A percentile compares a stretch with the other conserved stretches of the same genome.
Conservation (phyloP, 1,140 invertebrate species). For the Ridgeia piscesae region DNA sequence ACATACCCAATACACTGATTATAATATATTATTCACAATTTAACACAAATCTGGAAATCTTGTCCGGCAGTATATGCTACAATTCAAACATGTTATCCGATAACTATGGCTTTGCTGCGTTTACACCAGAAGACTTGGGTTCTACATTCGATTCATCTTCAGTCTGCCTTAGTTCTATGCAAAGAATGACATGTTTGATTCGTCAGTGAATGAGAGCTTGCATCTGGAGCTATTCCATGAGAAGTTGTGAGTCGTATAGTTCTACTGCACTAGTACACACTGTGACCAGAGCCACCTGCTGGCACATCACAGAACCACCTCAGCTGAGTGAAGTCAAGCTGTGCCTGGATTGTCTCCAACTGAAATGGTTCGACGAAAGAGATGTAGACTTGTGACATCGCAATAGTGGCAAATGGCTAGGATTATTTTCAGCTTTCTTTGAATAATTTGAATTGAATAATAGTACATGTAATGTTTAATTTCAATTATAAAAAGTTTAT, state of each 20-base stretch:
- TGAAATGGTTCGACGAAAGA: not conserved
- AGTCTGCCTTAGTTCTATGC: too few species aligned
- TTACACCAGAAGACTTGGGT: not conserved
- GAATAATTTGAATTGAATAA: too few species aligned
- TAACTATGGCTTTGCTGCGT: not conserved
- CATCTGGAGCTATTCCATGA: not conserved
- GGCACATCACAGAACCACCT: not conserved
- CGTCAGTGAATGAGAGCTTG: not conserved
- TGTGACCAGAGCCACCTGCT: not conserved
- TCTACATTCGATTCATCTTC: not conserved
- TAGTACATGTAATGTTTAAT: too few species aligned
- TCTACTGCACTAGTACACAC: not conserved
- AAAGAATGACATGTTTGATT: not conserved
- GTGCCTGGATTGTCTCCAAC: slow-evolving; percentile 14
- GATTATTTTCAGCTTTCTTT: too few species aligned
- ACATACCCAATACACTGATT: not conserved
- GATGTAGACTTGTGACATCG: not conserved
- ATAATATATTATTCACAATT: not conserved
- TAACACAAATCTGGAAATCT: too few species aligned
- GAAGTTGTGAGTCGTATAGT: not conserved
- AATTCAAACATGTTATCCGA: not conserved
- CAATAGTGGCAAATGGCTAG: not conserved
- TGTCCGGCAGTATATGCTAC: too few species aligned
- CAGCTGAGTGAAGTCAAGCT: slow-evolving; percentile 15
- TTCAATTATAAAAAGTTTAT: too few species aligned